A percentile compares a stretch with the other conserved stretches of the same genome.
Conservation (phyloP, 2,888 invertebrate species). For the Ormia ochracea region DNA sequence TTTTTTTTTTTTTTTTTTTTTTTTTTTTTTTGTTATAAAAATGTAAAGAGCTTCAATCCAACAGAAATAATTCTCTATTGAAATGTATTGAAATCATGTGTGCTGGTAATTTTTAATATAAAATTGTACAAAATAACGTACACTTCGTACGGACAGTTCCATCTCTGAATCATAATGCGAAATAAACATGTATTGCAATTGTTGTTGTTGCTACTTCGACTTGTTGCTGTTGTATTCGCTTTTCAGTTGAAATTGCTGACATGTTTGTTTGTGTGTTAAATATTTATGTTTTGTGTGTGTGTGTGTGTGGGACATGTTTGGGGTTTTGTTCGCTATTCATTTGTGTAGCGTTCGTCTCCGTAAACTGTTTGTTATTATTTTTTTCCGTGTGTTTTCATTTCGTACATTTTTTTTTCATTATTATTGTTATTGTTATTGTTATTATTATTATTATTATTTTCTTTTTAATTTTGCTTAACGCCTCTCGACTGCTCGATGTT, state of each 20-base stretch:
- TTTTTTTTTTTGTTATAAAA: too few relatives aligned
- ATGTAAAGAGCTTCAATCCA: too few relatives aligned
- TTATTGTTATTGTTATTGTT: constrained; percentile 36
- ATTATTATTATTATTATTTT: constrained; percentile 37
- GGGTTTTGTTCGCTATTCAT: constrained; percentile 45
- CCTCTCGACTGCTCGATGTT: constrained; percentile 58
- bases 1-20: too few relatives aligned
- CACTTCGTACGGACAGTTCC: background rate
- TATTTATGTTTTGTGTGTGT: constrained; percentile 31
- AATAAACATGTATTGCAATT: constrained; percentile 27
- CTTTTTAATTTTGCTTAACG: constrained; percentile 55
- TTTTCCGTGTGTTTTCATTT: constrained; percentile 27
- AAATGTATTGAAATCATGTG: too few relatives aligned
- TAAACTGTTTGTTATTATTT: constrained; percentile 55
- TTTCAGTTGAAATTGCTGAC: background rate
- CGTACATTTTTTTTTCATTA: constrained; percentile 30
- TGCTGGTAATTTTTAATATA: background rate
- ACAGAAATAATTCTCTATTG: too few relatives aligned
- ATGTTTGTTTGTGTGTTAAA: constrained; percentile 9
- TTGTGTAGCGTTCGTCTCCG: constrained; percentile 45
- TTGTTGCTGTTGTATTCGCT: constrained; percentile 1
- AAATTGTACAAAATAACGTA: constrained; percentile 1
- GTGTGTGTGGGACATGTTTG: background rate
- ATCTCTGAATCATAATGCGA: constrained; percentile 20
- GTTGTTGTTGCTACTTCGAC: constrained; percentile 39